A percentile compares a stretch with the other conserved stretches of the same genome.
Evolutionary conservation across 2,113 vertebrate species (phyloP).

Genomic region (Pluvialis apricaria): DNA sequence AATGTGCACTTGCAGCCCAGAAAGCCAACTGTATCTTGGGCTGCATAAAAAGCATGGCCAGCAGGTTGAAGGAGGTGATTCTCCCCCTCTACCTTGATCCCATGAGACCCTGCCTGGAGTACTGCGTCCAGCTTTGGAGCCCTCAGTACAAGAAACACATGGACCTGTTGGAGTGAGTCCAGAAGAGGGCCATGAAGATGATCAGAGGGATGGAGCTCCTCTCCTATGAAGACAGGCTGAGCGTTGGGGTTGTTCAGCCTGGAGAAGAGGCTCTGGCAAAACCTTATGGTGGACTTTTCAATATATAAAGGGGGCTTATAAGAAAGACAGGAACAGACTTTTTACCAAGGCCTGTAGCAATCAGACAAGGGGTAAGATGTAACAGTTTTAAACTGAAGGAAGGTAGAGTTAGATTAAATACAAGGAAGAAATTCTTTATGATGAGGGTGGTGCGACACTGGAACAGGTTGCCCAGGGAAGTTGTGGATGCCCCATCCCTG

Average conservation of each 20-base stretch:
- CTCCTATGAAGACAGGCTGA: background rate
- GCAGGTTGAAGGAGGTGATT: background rate
- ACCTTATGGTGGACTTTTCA: background rate
- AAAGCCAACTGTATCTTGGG: background rate
- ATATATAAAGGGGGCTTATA: background rate
- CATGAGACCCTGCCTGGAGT: background rate
- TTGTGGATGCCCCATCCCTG: background rate
- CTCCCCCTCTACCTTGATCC: background rate
- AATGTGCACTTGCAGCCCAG: background rate
- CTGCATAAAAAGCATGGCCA: background rate
- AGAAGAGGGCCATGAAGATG: background rate
- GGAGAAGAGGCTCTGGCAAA: background rate
- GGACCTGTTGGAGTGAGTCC: background rate
- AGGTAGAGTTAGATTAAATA: background rate
- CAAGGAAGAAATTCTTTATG: background rate
- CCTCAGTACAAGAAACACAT: background rate
- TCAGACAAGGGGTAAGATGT: background rate
- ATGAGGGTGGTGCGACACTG: background rate
- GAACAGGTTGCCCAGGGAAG: background rate
- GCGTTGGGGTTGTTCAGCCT: background rate
- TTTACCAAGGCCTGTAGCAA: background rate
- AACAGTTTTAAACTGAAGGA: background rate
- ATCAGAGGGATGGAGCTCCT: background rate
- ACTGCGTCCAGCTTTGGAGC: background rate
- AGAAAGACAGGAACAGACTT: background rate